Percentiles rank a stretch among this genome's conserved stretches.
Conservation (phyloP, 1,140 invertebrate species). For the Holcopasites calliopsidis region DNA sequence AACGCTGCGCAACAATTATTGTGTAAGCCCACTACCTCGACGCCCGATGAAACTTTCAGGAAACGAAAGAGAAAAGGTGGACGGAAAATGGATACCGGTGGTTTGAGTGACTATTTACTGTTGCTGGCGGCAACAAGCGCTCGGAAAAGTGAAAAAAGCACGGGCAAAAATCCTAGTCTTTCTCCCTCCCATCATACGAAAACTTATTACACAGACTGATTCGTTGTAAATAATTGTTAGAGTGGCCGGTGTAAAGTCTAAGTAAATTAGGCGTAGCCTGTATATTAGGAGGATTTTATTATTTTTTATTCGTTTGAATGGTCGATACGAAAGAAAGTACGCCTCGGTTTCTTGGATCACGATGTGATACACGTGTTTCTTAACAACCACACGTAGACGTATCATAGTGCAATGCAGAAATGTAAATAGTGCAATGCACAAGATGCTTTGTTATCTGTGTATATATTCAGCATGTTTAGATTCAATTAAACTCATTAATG, state of each 20-base stretch:
- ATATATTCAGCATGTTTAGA: conserved; percentile 70
- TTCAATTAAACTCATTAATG: conserved; percentile 70
- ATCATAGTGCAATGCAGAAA: too few relatives aligned
- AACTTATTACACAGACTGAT: conserved; percentile 62
- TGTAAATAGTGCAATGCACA: conserved; percentile 33
- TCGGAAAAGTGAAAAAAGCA: conserved; percentile 30
- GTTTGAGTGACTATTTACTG: conserved; percentile 70
- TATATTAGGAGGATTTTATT: conserved; percentile 33
- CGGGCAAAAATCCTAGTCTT: conserved; percentile 42
- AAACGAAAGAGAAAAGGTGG: conserved; percentile 15
- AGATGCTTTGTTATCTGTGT: conserved; percentile 60
- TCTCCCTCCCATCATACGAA: conserved; percentile 22
- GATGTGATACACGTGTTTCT: background rate
- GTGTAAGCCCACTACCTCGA: background rate
- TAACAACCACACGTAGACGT: conserved; percentile 25
- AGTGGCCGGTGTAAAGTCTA: conserved; percentile 11
- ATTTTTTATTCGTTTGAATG: conserved; percentile 13
- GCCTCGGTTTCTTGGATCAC: background rate
- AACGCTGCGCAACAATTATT: conserved; percentile 41
- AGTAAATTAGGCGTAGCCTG: conserved; percentile 30
- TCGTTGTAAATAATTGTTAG: conserved; percentile 62
- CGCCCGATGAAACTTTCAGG: background rate
- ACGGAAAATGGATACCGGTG: conserved; percentile 54
- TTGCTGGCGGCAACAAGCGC: conserved; percentile 62
- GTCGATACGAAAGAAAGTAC: background rate